phyloP scores from a whole-genome alignment of 2,113 vertebrate species.

The Mastomys natalensis region DNA sequence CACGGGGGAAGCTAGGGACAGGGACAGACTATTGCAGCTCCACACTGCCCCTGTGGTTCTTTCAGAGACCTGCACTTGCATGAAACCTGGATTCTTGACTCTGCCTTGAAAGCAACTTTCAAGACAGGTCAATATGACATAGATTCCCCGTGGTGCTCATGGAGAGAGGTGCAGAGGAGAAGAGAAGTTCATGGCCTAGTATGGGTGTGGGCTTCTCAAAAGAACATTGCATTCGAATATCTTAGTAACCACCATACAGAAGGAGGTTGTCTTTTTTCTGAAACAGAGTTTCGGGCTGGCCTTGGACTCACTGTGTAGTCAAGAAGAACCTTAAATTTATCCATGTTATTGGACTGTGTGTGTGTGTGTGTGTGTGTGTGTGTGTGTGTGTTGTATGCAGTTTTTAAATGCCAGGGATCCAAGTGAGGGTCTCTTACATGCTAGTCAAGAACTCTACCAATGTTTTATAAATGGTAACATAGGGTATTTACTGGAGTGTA shows the following conservation, averaged over 20 bases:
- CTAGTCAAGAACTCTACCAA: background rate
- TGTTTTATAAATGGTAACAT: background rate
- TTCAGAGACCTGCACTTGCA: background rate
- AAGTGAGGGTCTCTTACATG: background rate
- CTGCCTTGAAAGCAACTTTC: background rate
- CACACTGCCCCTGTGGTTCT: background rate
- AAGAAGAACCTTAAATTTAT: background rate
- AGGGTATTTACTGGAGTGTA: background rate
- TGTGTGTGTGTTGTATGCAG: background rate
- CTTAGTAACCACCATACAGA: background rate
- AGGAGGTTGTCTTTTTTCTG: background rate
- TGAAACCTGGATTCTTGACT: background rate
- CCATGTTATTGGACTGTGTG: background rate
- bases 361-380: no score
- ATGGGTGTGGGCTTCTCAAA: background rate
- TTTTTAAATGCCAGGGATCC: background rate
- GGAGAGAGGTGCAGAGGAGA: background rate
- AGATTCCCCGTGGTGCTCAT: background rate
- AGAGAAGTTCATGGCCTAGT: background rate
- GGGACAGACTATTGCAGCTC: background rate
- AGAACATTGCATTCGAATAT: background rate
- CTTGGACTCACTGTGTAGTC: background rate
- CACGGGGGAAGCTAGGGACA: background rate
- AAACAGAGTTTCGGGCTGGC: background rate
- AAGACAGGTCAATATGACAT: background rate